phyloP scores from a whole-genome alignment of 2,888 invertebrate species.

The Pseudococcus longispinus region DNA sequence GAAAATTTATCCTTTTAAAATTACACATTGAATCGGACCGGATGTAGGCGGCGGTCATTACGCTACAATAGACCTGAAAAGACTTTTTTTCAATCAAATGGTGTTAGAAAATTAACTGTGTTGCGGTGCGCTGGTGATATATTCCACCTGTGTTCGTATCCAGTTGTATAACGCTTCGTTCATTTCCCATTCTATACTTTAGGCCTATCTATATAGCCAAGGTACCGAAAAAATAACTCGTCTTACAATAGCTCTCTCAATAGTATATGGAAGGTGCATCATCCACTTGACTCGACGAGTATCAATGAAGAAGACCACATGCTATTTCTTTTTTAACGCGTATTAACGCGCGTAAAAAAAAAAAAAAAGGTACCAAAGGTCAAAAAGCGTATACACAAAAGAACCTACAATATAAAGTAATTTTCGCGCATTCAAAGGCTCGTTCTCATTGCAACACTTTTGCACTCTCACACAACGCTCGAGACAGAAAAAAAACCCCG shows the following conservation, averaged over 20 bases:
- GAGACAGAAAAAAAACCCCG: background rate
- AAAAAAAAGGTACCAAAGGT: conserved; percentile 26
- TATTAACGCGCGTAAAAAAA: background rate
- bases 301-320: conserved; percentile 45
- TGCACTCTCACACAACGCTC: too few relatives aligned
- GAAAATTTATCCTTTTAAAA: conserved; percentile 22
- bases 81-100: conserved; percentile 13
- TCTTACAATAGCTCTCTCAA: background rate
- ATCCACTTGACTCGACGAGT: conserved; percentile 52
- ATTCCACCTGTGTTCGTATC: conserved; percentile 44
- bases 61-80: conserved; percentile 50
- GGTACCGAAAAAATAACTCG: background rate
- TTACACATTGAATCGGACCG: conserved; percentile 30
- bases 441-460: background rate
- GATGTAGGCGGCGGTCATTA: conserved; percentile 54
- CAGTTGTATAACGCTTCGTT: conserved; percentile 3
- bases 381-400: background rate
- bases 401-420: background rate
- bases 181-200: background rate
- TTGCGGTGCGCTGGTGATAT: conserved; percentile 33
- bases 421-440: background rate
- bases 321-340: conserved; percentile 49
- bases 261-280: background rate
- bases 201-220: background rate
- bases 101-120: conserved; percentile 52